These are phyloP conservation scores for Hyperopisus bebe DNA, from an alignment of 2,113 vertebrate species.

Conservation along the genomic window DNA sequence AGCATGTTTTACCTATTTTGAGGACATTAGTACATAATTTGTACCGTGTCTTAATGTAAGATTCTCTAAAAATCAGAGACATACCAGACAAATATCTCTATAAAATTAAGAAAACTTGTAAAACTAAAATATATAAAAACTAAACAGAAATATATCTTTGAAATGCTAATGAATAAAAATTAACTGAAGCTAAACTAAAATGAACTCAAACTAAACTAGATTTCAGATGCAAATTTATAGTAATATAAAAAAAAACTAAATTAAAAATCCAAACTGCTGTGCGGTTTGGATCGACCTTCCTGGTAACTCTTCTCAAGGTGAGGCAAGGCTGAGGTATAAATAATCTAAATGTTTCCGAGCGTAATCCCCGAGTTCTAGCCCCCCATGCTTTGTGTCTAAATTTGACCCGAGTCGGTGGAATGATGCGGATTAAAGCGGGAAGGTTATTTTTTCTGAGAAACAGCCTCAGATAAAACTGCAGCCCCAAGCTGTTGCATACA, in stretches of 20 bases:
- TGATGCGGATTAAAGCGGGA: not conserved
- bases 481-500: not conserved
- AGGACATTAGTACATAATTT: not conserved
- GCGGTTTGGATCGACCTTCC: constrained; percentile 20
- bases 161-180: not conserved
- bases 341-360: not conserved
- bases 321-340: not conserved
- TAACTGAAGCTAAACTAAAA: not conserved
- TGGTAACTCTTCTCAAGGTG: not conserved
- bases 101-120: not conserved
- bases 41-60: not conserved
- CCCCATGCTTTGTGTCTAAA: not conserved
- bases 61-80: not conserved
- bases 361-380: not conserved
- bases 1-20: not conserved
- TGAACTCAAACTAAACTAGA: not conserved
- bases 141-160: not conserved
- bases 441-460: not conserved
- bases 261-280: constrained; percentile 5
- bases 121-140: not conserved
- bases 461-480: not conserved
- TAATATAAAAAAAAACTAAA: not conserved
- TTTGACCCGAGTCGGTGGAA: not conserved
- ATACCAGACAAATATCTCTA: not conserved
- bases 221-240: not conserved